Percentiles rank a stretch among this genome's conserved stretches.
These are phyloP conservation scores for Plebejus argus DNA, from an alignment of 2,888 invertebrate species.

Conservation along the genomic window DNA sequence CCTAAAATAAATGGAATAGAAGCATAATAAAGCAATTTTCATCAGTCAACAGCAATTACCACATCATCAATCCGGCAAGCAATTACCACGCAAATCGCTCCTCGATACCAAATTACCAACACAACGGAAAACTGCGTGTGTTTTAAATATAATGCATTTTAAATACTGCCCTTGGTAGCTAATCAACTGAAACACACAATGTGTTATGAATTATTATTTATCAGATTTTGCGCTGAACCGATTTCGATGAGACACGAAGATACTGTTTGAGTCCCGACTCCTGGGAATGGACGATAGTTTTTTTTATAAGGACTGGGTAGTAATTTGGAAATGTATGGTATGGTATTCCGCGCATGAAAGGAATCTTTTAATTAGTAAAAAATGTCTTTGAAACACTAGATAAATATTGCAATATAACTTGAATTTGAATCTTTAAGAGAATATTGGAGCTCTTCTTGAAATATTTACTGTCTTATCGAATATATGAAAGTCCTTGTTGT, in stretches of 20 bases:
- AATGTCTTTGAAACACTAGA: no score
- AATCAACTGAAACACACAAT: background rate
- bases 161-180: background rate
- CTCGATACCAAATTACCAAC: background rate
- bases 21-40: background rate
- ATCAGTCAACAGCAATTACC: background rate
- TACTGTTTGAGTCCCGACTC: no score
- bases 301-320: no score
- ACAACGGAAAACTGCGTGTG: background rate
- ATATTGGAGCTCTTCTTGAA: background rate
- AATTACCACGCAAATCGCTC: background rate
- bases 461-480: background rate
- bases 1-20: background rate
- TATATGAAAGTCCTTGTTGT: background rate
- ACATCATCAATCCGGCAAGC: background rate
- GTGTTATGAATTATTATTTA: background rate
- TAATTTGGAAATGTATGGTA: no score
- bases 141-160: background rate
- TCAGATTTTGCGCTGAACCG: background rate
- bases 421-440: background rate
- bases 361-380: no score
- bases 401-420: background rate
- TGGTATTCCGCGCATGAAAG: no score
- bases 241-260: no score
- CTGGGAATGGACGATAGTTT: no score